Percentiles rank a stretch among this genome's conserved stretches.
Evolutionary conservation across 2,113 vertebrate species (phyloP).

Genomic region (Origma solitaria): DNA sequence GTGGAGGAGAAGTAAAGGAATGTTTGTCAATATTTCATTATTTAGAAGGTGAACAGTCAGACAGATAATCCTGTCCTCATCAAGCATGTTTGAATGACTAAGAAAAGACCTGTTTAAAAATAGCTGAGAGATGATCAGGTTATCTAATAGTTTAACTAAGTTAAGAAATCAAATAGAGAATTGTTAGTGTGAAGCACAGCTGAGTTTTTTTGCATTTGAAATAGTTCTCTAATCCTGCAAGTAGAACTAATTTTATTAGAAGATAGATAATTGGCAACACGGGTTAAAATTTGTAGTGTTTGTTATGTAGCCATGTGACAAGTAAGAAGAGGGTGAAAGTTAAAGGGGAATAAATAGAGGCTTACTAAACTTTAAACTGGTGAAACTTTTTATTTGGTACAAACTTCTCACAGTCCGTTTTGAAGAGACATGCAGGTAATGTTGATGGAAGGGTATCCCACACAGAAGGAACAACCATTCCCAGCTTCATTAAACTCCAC

Average conservation of each 20-base stretch:
- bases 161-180: background rate
- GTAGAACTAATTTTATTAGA: background rate
- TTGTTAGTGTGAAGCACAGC: background rate
- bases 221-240: background rate
- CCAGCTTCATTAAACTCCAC: background rate
- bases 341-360: background rate
- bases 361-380: background rate
- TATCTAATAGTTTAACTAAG: background rate
- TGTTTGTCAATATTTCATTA: background rate
- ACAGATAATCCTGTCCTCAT: background rate
- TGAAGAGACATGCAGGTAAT: background rate
- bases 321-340: background rate
- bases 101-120: background rate
- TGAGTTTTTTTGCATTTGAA: background rate
- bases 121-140: background rate
- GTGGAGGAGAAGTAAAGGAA: background rate
- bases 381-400: background rate
- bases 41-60: background rate
- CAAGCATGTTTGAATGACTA: background rate
- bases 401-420: background rate
- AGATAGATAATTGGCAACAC: background rate
- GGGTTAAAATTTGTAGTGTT: background rate
- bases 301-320: background rate
- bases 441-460: background rate
- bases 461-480: background rate